Conservation (phyloP, 2,797 vertebrate genomes). For the Natrix natrix region DNA sequence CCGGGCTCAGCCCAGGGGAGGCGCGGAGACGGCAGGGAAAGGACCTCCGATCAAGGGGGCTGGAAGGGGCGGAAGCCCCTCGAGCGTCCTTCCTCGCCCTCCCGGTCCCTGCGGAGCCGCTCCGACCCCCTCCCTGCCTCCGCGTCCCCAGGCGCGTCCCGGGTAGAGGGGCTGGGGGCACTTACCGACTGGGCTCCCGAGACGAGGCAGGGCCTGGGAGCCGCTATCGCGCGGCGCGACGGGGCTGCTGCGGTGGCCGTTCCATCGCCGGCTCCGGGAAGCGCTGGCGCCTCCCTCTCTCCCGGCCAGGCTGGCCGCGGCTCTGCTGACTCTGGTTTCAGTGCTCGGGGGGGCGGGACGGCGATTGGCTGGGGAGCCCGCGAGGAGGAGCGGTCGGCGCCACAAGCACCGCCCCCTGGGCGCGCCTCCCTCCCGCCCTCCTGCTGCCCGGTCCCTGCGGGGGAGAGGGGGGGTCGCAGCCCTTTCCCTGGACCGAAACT, state of each 20-base stretch:
- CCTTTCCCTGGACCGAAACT: not conserved
- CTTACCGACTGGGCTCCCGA: not conserved
- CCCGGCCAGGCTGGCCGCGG: not conserved
- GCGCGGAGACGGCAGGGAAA: not conserved
- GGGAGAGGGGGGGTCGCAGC: rapidly evolving
- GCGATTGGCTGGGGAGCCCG: not conserved
- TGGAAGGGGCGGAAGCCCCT: not conserved
- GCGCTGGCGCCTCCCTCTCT: too few relatives aligned
- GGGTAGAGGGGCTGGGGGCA: not conserved
- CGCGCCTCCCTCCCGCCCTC: not conserved
- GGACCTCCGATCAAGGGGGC: not conserved
- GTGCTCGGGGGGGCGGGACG: not conserved
- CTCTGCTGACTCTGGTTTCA: not conserved
- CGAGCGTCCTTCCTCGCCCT: not conserved
- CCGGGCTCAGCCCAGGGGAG: not conserved
- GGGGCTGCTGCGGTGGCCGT: not conserved
- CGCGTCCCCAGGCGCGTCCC: not conserved
- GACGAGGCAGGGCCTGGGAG: not conserved
- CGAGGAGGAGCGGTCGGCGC: not conserved
- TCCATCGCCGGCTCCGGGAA: not conserved
- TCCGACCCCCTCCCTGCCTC: not conserved
- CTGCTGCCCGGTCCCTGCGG: not conserved
- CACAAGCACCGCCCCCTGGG: not conserved
- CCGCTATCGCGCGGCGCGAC: not conserved
- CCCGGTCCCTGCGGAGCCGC: not conserved